Evolutionary conservation across 2,797 vertebrate species (phyloP), one percentile per base, ranked within the genome.

Genomic region (Delichon dasypus): DNA sequence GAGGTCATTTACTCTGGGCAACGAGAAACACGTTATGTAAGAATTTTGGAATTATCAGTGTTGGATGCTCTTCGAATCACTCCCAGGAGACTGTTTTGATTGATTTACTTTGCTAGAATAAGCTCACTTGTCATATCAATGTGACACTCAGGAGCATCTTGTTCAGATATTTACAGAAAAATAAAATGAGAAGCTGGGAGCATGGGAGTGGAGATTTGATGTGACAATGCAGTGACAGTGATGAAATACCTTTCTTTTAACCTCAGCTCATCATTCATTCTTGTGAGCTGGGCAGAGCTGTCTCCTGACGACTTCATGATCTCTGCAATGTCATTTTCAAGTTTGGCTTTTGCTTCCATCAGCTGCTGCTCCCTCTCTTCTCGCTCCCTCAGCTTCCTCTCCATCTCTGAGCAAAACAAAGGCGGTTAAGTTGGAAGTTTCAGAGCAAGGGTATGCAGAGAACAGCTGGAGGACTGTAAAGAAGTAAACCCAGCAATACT

Each of bases 301-400:
- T 99, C 98, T 74, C 99, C 99, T 9, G 99, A 99, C 16, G 99
- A 98, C 93, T 98, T 99, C 96, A 99, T 99, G 97, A 99, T 99
- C 81, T 99, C 99, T 29, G 98, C 98, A 82, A 99, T 99, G 85
- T 99, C 98, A 10, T 98, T 98, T 96, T 99, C 98, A 76, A 99
- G 97, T 89, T 99, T 99, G 95, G 90, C 94, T 97, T 99, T 99
- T 53, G 98, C 98, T 74, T 98, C 98, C 11, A 96, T 93, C 85
- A 99, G 96, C 84, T 98, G 98, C 47, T 98, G 98, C 60, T 98
- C 97, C 85, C 98, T 98, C 93, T 99, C 98, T 88, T 99, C 98
- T 44, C 98, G 95, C 78, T 98, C 95, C 97, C 98, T 99, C 81
- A 98, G 75, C 70, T 98, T 99, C 90, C 98, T 98, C 91, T 99